Evolutionary conservation across 2,888 invertebrate species (phyloP).

Genomic region (Lepidocyrtinus sp.): DNA sequence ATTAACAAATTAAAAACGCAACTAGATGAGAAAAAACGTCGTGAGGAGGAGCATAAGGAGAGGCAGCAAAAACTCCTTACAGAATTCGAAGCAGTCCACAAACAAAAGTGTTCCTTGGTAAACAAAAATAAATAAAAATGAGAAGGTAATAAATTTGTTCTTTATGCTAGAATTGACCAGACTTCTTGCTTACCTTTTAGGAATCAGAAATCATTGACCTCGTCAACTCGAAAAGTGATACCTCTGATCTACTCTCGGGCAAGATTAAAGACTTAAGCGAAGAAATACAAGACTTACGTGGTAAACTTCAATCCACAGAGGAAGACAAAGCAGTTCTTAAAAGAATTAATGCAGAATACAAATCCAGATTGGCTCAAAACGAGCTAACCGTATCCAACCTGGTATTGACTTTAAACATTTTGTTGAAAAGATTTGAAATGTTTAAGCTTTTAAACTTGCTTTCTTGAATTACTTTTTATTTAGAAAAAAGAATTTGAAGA

Average conservation of each 20-base stretch:
- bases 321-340: constrained; percentile 44
- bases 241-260: constrained; percentile 46
- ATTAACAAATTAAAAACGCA: constrained; percentile 72
- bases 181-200: constrained; percentile 21
- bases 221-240: constrained; percentile 42
- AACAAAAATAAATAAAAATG: background rate
- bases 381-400: constrained; percentile 27
- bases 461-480: background rate
- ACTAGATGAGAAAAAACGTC: constrained; percentile 71
- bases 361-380: constrained; percentile 28
- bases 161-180: background rate
- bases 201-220: constrained; percentile 55
- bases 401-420: constrained; percentile 23
- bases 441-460: constrained; percentile 2
- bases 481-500: constrained; percentile 56
- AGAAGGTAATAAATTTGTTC: background rate
- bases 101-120: constrained; percentile 51
- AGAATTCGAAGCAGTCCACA: constrained; percentile 71
- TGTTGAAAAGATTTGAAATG: background rate
- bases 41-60: constrained; percentile 73
- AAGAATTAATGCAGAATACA: constrained; percentile 45
- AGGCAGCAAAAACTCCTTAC: constrained; percentile 73
- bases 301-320: constrained; percentile 40
- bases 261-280: constrained; percentile 61
- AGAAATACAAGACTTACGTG: constrained; percentile 46